Conservation (phyloP, 23 tunicate species). For the Trididemnum clinides region DNA sequence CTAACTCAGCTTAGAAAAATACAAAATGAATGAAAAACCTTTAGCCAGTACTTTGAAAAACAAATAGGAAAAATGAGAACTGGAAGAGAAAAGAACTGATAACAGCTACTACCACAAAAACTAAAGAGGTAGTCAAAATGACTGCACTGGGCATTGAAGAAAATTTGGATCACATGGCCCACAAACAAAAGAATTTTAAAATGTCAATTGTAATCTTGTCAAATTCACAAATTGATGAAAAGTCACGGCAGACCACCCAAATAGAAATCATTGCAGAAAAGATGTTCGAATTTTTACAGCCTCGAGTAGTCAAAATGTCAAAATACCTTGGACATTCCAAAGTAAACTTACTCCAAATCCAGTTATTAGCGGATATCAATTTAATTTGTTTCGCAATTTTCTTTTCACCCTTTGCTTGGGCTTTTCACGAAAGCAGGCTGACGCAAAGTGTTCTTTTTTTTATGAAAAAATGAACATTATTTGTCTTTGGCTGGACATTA, state of each 20-base stretch:
- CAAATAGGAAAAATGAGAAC: not conserved
- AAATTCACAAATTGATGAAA: not conserved
- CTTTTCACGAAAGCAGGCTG: not conserved
- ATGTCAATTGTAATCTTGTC: not conserved
- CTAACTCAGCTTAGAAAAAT: not conserved
- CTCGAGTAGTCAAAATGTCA: too few relatives aligned
- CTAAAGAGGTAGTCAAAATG: not conserved
- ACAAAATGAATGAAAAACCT: not conserved
- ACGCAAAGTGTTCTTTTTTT: not conserved
- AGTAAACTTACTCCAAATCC: too few relatives aligned
- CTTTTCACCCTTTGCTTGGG: too few relatives aligned
- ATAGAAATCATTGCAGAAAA: not conserved
- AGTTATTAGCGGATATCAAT: too few relatives aligned
- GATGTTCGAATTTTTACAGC: too few relatives aligned
- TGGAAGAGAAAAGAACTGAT: not conserved
- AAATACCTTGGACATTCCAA: too few relatives aligned
- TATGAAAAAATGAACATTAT: not conserved
- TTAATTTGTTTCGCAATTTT: too few relatives aligned
- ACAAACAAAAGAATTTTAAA: not conserved
- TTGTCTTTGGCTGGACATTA: not conserved
- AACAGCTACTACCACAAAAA: too few relatives aligned
- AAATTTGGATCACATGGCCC: not conserved
- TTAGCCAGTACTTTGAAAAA: not conserved
- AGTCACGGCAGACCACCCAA: not conserved
- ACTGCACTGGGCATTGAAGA: not conserved